These are phyloP conservation scores for Sebastes wilsoni DNA, from an alignment of 2,797 vertebrate genomes.

Conservation along the genomic window DNA sequence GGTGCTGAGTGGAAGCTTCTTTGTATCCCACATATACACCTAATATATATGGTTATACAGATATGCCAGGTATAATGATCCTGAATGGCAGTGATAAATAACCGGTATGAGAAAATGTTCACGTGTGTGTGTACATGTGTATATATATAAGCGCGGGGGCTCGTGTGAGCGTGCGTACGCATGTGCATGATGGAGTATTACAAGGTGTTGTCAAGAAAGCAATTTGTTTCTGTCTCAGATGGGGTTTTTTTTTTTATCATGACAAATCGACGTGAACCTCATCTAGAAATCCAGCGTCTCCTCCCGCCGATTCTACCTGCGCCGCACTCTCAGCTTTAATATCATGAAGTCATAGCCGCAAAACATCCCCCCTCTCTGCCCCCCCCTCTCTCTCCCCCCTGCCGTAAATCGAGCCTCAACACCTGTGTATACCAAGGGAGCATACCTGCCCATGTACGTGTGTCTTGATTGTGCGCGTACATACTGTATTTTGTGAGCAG, in stretches of 20 bases:
- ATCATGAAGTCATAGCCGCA: conserved; percentile 71
- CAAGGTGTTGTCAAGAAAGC: conserved; percentile 82
- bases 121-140: background rate
- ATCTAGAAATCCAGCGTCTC: conserved; percentile 63
- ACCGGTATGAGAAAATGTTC: conserved; percentile 46
- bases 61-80: conserved; percentile 65
- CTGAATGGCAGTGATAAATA: conserved; percentile 77
- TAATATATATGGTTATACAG: conserved; percentile 64
- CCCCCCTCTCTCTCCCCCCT: background rate
- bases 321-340: conserved; percentile 62
- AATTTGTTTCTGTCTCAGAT: conserved; percentile 81
- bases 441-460: background rate
- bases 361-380: background rate
- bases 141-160: conserved; percentile 7
- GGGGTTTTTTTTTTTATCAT: conserved; percentile 77
- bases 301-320: conserved; percentile 40
- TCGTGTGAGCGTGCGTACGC: background rate
- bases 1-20: conserved; percentile 23
- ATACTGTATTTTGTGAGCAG: conserved; percentile 1
- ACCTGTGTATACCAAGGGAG: conserved; percentile 41
- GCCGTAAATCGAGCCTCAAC: conserved; percentile 47
- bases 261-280: conserved; percentile 75
- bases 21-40: conserved; percentile 24
- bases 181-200: conserved; percentile 75
- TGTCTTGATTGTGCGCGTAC: background rate